These are phyloP conservation scores for Gastracanthus pulcherrimus DNA, from an alignment of 2,888 invertebrate genomes.

Conservation along the genomic window DNA sequence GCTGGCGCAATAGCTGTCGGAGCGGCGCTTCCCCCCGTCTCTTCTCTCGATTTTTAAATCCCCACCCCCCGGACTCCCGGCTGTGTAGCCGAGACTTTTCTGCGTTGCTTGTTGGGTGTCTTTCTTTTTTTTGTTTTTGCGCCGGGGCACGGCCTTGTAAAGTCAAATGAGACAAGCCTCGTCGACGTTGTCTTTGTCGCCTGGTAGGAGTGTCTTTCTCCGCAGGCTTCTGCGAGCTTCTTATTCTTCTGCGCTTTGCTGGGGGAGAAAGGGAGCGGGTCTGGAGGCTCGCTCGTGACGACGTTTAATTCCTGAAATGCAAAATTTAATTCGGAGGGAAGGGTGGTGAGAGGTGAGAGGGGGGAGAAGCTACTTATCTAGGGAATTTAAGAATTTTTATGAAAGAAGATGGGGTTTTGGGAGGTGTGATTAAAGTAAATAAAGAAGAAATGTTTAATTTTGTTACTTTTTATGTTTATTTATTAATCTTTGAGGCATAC, in stretches of 20 bases:
- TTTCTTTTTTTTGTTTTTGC: not conserved
- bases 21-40: constrained; percentile 66
- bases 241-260: not conserved
- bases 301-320: constrained; percentile 42
- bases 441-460: no score
- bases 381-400: not conserved
- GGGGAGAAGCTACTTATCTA: no score
- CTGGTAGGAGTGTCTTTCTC: not conserved
- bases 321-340: constrained; percentile 25
- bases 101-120: no score
- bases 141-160: constrained; percentile 66
- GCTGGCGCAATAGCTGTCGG: constrained; percentile 75
- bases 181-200: constrained; percentile 51
- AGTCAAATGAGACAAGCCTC: constrained; percentile 75
- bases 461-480: no score
- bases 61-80: constrained; percentile 58
- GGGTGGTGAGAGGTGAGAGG: not conserved
- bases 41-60: constrained; percentile 77
- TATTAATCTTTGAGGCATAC: no score
- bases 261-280: no score
- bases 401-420: no score
- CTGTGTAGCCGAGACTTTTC: not conserved
- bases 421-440: no score
- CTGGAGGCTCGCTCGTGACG: not conserved
- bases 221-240: not conserved